Evolutionary conservation across 2,888 invertebrate genomes (phyloP), one percentile per base, ranked within the genome.

Genomic region (Pheosia gnoma): DNA sequence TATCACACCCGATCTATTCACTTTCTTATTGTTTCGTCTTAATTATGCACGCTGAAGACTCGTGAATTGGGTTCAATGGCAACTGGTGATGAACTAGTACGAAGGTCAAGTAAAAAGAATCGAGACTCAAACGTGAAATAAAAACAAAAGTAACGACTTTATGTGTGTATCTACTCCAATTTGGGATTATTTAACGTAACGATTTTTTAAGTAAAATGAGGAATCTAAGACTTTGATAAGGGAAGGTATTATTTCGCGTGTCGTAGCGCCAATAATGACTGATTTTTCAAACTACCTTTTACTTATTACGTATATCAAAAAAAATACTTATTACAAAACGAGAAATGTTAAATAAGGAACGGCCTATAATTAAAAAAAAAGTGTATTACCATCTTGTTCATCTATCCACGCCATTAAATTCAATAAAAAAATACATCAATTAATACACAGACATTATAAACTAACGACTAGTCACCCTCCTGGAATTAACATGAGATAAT

Each of bases 21-120:
- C 91, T 92, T 92, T 92, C 91, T 90, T 88, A 91, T 91, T 92
- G 91, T 92, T 89, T 88, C 79, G 82, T 82, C 77, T 90, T 89
- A 89, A 91, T 91, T 89, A 86, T 82, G 82, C 81, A 79, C 79
- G 71, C 76, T 78, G 72, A 71, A 72, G 72, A 77, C 65, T 68
- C 67, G 57, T 67, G 63, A 76, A 82, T 81, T 69, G 82, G 73
- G 85, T 84, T 88, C 88, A 89, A 90, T 89, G 89, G 81, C 80
- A 80, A 59, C 67, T 63, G 39, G 49, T 60, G 71, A 68, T 60
- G 70, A 67, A 70, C 72, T 51, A 74, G 67, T 70, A 70, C 67
- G 62, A 67, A 79, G 82, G 79, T 77, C 74, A 78, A 70, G 63
- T 69, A 69, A 45, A 57, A 58, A 11, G 39, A 61, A 45, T 45